Conservation (phyloP, 2,113 vertebrate genomes). For the Odocoileus virginianus region DNA sequence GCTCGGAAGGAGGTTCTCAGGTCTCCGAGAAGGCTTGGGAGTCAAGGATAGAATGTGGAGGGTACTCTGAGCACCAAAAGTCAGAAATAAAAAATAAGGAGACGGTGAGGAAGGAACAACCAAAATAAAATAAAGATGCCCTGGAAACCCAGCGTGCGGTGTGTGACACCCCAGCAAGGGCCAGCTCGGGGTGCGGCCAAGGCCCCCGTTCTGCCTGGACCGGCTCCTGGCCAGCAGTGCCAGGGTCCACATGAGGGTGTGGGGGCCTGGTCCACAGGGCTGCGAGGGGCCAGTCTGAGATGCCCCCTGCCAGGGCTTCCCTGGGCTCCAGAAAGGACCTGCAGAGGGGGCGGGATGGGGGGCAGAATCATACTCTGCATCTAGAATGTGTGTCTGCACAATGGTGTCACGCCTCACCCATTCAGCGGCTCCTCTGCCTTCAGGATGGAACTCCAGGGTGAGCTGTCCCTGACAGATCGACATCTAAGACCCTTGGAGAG, state of each 20-base stretch:
- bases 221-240: background rate
- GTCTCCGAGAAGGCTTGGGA: background rate
- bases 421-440: background rate
- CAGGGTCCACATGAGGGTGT: background rate
- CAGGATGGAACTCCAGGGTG: background rate
- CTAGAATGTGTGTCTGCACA: background rate
- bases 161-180: background rate
- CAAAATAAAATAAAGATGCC: background rate
- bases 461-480: background rate
- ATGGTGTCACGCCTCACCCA: background rate
- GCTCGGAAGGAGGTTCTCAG: background rate
- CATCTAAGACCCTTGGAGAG: background rate
- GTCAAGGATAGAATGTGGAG: background rate
- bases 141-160: background rate
- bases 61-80: background rate
- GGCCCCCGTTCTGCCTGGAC: background rate
- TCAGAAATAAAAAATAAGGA: background rate
- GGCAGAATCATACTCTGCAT: background rate
- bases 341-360: rapidly evolving
- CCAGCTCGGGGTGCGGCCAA: background rate
- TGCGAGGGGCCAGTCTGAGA: background rate
- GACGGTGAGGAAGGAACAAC: background rate
- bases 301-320: rapidly evolving
- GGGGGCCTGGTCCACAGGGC: background rate
- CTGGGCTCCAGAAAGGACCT: background rate